Conservation (phyloP, 92 coral and sea anemone species). For the Epizoanthus scotinus region DNA sequence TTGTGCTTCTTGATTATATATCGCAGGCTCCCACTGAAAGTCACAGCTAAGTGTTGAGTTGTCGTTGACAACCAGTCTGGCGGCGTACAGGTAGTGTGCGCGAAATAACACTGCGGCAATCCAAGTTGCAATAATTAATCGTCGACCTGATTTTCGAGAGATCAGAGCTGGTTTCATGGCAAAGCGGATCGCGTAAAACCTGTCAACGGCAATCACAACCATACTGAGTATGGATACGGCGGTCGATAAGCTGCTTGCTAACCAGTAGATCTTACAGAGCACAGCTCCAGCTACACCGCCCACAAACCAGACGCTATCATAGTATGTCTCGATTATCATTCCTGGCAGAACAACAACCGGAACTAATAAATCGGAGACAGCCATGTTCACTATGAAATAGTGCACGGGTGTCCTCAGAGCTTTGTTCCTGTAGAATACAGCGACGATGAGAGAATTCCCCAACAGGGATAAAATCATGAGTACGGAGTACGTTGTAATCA, state of each 20-base stretch:
- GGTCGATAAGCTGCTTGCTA: too few species aligned
- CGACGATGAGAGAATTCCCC: constrained; percentile 7
- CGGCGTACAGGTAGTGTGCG: constrained; percentile 13
- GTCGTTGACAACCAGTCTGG: not conserved
- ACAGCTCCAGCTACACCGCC: constrained; percentile 7
- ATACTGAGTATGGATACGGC: constrained; percentile 22
- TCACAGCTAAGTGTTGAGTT: not conserved
- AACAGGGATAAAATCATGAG: constrained; percentile 12
- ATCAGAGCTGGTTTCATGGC: constrained; percentile 27
- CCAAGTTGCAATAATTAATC: not conserved
- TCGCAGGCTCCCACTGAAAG: constrained; percentile 18
- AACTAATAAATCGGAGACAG: constrained; percentile 17
- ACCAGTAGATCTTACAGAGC: too few species aligned
- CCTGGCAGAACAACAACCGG: constrained; percentile 12
- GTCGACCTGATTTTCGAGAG: constrained; percentile 5
- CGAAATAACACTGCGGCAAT: not conserved
- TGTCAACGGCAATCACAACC: constrained; percentile 17
- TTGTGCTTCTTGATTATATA: not conserved
- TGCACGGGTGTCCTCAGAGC: constrained; percentile 26
- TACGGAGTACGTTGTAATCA: not conserved
- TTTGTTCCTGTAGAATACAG: constrained; percentile 31
- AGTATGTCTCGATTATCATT: constrained; percentile 4
- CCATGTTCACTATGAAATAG: constrained; percentile 39
- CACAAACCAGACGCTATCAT: constrained; percentile 3
- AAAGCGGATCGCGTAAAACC: constrained; percentile 29